Conservation (phyloP, 2,797 vertebrate genomes). For the Hydrocynus forskahlii region DNA sequence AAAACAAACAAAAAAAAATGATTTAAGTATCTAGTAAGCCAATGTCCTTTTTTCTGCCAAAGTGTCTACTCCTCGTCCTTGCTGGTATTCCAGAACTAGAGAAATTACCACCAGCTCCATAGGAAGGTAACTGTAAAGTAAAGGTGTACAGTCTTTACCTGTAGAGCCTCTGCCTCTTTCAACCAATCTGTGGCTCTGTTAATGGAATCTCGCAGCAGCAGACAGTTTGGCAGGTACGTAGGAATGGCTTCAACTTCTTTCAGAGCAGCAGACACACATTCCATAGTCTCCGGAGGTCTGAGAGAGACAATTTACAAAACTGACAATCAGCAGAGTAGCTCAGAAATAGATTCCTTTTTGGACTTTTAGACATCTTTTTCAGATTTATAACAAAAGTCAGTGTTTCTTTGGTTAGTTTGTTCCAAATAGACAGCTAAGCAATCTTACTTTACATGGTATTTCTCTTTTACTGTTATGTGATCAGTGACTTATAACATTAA, state of each 20-base stretch:
- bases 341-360: neutral
- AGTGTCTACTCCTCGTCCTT: too few species aligned
- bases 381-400: too few species aligned
- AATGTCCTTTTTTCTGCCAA: too few species aligned
- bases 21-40: too few species aligned
- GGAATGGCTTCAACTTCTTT: constrained; percentile 87
- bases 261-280: constrained; percentile 82
- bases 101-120: too few species aligned
- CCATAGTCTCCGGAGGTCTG: constrained; percentile 89
- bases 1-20: too few species aligned
- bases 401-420: too few species aligned
- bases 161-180: constrained; percentile 87
- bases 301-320: constrained; percentile 22
- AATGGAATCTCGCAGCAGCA: constrained; percentile 86
- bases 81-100: too few species aligned
- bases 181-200: constrained; percentile 91
- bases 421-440: too few species aligned
- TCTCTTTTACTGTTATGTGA: too few species aligned
- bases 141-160: constrained; percentile 74
- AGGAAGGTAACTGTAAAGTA: neutral
- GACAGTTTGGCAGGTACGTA: constrained; percentile 87
- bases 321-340: neutral
- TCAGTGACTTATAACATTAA: too few species aligned
- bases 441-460: too few species aligned
- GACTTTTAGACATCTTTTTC: neutral